Percentiles rank a stretch among this genome's conserved stretches.
Conservation (phyloP, 2,888 invertebrate species). For the Petrolisthes manimaculis region DNA sequence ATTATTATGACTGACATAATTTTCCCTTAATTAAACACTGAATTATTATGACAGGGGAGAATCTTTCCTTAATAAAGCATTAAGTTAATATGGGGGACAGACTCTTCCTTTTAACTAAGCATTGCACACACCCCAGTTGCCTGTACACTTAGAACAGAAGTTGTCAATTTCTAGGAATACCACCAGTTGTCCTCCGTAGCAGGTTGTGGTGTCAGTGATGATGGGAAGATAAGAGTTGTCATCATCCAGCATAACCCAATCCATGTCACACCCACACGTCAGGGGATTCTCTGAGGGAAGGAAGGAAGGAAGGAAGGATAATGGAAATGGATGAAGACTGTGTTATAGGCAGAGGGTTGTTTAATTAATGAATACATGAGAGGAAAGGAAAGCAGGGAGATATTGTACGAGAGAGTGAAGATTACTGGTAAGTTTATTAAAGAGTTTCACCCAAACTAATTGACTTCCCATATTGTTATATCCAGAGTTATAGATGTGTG, state of each 20-base stretch:
- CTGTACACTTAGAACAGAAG: background rate
- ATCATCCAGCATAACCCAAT: conserved; percentile 28
- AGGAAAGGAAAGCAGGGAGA: no score
- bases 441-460: no score
- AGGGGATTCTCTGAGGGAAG: conserved; percentile 9
- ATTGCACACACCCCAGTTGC: background rate
- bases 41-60: no score
- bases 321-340: background rate
- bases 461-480: no score
- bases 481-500: no score
- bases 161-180: background rate
- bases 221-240: background rate
- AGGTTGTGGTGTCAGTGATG: conserved; percentile 30
- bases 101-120: no score
- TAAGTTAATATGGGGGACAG: no score
- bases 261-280: conserved; percentile 36
- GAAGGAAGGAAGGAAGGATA: background rate
- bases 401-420: no score
- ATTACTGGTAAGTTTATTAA: no score
- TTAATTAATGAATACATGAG: no score
- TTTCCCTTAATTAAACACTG: no score
- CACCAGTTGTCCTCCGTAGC: background rate
- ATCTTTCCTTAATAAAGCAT: background rate
- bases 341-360: background rate
- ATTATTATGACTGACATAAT: no score